Conservation (phyloP, 2,113 vertebrate species). For the Cyanoderma ruficeps region DNA sequence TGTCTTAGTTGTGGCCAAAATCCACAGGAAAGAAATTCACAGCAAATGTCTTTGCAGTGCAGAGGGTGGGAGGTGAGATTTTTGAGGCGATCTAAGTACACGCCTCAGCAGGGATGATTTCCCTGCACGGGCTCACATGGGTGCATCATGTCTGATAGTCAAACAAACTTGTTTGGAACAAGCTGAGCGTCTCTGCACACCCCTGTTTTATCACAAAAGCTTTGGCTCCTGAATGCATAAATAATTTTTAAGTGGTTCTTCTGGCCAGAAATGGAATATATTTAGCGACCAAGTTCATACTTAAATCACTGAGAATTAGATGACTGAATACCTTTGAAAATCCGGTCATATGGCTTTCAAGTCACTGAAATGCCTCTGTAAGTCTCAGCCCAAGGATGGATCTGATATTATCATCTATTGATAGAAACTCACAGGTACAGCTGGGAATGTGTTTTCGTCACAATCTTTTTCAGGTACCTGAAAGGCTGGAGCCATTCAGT, state of each 20-base stretch:
- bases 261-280: neutral
- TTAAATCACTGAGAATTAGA: neutral
- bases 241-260: neutral
- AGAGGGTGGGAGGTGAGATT: neutral
- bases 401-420: neutral
- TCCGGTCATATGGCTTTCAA: neutral
- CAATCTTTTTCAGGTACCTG: neutral
- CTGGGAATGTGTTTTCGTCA: neutral
- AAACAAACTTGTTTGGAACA: neutral
- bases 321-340: neutral
- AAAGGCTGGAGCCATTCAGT: neutral
- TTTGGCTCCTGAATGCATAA: neutral
- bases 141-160: neutral
- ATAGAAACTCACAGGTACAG: neutral
- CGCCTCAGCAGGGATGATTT: neutral
- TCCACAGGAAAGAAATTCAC: neutral
- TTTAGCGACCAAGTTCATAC: neutral
- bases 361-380: neutral
- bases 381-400: neutral
- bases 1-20: neutral
- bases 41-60: neutral
- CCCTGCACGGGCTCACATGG: accelerated
- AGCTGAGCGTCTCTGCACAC: neutral
- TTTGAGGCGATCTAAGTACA: neutral
- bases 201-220: neutral